These are phyloP conservation scores for Nemotelus nigrinus DNA, from an alignment of 2,888 invertebrate genomes.

Conservation along the genomic window DNA sequence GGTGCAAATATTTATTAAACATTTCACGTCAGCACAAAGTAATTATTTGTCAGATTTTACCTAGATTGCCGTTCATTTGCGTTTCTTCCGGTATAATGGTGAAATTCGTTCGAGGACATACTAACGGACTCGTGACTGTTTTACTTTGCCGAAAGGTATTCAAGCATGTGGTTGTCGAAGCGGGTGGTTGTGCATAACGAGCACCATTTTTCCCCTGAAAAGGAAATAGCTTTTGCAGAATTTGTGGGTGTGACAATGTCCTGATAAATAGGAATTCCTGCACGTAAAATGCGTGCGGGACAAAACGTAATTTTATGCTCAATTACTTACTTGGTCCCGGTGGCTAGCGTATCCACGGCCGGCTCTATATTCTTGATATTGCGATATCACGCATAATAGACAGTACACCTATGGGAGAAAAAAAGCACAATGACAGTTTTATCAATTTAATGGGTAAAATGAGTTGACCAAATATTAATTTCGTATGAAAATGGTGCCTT, in stretches of 20 bases:
- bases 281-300: not conserved
- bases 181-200: constrained; percentile 45
- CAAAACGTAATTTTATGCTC: constrained; percentile 9
- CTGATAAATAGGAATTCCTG: constrained; percentile 19
- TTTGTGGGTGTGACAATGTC: not conserved
- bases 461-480: too few relatives aligned
- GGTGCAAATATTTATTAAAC: too few relatives aligned
- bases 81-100: constrained; percentile 55
- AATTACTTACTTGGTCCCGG: constrained; percentile 25
- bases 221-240: not conserved
- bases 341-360: constrained; percentile 71
- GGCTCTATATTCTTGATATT: constrained; percentile 82
- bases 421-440: constrained; percentile 25
- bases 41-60: not conserved
- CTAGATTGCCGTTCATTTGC: constrained; percentile 40
- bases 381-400: constrained; percentile 84
- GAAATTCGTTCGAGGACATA: constrained; percentile 53
- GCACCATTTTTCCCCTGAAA: constrained; percentile 29
- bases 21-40: too few relatives aligned
- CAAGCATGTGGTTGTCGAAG: constrained; percentile 51
- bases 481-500: too few relatives aligned
- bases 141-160: constrained; percentile 52
- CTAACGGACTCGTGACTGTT: constrained; percentile 49
- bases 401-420: constrained; percentile 75
- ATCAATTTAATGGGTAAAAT: not conserved